These are phyloP conservation scores for Megalopta genalis DNA, from an alignment of 1,140 invertebrate species.

Conservation along the genomic window DNA sequence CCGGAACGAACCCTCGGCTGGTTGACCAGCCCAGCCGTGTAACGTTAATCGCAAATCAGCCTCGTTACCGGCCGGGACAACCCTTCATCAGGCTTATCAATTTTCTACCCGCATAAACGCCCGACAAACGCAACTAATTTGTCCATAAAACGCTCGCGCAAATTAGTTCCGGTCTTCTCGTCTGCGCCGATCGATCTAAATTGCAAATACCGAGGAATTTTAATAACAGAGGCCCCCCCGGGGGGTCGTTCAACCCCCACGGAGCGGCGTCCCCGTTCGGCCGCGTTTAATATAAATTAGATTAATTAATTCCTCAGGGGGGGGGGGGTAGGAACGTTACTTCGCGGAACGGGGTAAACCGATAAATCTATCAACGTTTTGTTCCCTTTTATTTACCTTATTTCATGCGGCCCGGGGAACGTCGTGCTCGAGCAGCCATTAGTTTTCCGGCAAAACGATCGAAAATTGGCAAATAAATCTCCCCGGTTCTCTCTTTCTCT, in stretches of 20 bases:
- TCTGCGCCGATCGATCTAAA: constrained; percentile 25
- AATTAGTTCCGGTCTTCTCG: constrained; percentile 30
- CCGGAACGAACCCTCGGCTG: too few relatives aligned
- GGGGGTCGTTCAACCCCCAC: constrained; percentile 4
- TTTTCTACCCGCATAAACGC: constrained; percentile 42
- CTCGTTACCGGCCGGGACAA: constrained; percentile 29
- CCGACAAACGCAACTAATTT: constrained; percentile 42
- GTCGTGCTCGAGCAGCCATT: too few relatives aligned
- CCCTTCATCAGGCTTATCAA: constrained; percentile 42
- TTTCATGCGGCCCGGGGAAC: neutral
- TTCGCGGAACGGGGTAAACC: neutral
- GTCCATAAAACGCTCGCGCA: constrained; percentile 39
- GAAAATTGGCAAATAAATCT: constrained; percentile 4
- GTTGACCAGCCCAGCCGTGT: neutral
- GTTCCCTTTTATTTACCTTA: neutral
- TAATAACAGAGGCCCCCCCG: neutral
- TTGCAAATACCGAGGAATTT: constrained; percentile 40
- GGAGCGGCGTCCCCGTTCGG: neutral
- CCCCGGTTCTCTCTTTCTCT: neutral
- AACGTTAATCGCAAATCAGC: constrained; percentile 38
- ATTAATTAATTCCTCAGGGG: neutral
- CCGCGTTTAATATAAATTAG: constrained; percentile 9
- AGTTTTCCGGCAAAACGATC: neutral
- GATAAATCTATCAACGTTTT: neutral
- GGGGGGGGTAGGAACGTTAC: neutral